Base-by-base conservation (phyloP, 2,113 vertebrate genomes). In the Colaptes auratus region DNA sequence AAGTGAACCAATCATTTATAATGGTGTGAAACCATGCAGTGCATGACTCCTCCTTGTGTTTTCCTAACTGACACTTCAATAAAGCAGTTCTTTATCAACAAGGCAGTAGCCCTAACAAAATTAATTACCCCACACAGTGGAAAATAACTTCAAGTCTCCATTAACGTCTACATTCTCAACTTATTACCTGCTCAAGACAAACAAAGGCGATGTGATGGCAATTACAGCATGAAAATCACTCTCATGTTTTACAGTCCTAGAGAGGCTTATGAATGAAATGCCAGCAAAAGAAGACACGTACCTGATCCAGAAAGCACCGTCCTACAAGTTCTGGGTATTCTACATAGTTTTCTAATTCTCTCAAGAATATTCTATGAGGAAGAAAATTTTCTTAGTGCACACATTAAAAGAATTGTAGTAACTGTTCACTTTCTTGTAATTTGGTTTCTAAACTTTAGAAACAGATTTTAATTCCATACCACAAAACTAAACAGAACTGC, bases 241-340 rank as follows among this genome's bases (percentile, higher is more conserved):
- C n/a, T 64, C 3, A 3, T 0, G 1, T 11, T 7, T 36, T 61
- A 9, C 15, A 65, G 59, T 36, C 44, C 35, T 33, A 16, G 24
- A 75, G 19, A 6, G 23, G 21, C 24, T 86, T 89, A 39, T 7
- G 11, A 80, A 64, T 0, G 0, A 78, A 90, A 90, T 19, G 21
- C 15, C 75, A 75, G 55, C 19, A 61, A 39, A 52, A 85, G 18
- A 5, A 2, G 9, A 55, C 55, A 97, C 98, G 58, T 93, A 99
- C 99, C 98, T 99, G 97, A 96, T 98, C 98, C 31, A 99, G 95
- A 92, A 99, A 99, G 97, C 99, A 99, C 60, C 98, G 97, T 59
- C 99, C 99, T 24, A 99, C 99, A 46, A 99, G 90, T 95, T 99
- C 98, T 52, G 99, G 99, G 89, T 98, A 98, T 95, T 99, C 98